A percentile compares a stretch with the other conserved stretches of the same genome.
Conservation (phyloP, 37 sponge, comb jelly and placozoan genomes). For the Halichondria panicea region DNA sequence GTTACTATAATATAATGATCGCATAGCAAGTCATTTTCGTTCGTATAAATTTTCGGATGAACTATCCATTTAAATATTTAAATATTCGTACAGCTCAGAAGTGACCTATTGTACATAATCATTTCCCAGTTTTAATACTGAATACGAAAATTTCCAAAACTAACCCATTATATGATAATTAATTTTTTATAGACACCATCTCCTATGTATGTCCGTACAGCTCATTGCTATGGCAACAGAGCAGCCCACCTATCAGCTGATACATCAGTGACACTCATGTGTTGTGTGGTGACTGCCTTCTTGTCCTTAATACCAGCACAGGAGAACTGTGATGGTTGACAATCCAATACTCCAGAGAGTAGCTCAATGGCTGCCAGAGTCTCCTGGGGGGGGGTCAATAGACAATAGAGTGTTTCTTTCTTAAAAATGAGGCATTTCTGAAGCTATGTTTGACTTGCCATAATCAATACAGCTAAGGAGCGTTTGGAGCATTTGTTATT, state of each 20-base stretch:
- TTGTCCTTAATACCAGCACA: slow-evolving; percentile 61
- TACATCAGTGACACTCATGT: slow-evolving; percentile 29
- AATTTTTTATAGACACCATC: neutral
- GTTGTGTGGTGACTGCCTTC: slow-evolving; percentile 48
- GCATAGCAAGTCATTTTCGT: neutral
- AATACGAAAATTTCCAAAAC: no score
- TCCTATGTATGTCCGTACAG: neutral
- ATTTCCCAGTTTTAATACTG: neutral
- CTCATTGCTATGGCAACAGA: neutral
- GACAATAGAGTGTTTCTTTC: neutral
- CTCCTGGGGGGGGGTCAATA: slow-evolving; percentile 26
- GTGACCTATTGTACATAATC: neutral
- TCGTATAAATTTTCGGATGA: neutral
- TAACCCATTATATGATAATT: no score
- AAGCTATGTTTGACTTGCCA: neutral
- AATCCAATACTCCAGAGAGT: slow-evolving; percentile 16
- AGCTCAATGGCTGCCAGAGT: slow-evolving; percentile 23
- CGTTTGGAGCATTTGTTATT: neutral
- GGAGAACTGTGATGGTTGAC: slow-evolving; percentile 25
- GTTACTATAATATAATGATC: neutral
- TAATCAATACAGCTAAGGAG: neutral
- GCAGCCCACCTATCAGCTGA: slow-evolving; percentile 21
- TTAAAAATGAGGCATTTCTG: no score
- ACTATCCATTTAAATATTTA: neutral
- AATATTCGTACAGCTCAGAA: neutral